Conservation (phyloP, 2,797 vertebrate species). For the Aldrovandia affinis region DNA sequence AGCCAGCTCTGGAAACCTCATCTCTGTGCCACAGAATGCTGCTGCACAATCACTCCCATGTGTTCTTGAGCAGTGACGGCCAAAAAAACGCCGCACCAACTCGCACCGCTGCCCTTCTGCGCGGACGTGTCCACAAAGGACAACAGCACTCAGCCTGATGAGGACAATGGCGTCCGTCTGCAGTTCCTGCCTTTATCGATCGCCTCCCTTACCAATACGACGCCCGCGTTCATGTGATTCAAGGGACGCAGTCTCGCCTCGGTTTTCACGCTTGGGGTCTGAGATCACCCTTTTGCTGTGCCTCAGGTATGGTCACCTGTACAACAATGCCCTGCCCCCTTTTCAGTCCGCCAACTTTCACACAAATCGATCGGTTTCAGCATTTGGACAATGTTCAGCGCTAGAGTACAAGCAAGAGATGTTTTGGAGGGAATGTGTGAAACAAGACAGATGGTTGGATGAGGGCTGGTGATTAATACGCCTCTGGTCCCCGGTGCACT, state of each 20-base stretch:
- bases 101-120: neutral
- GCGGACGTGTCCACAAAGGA: neutral
- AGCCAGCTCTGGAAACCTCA: slow-evolving; percentile 45
- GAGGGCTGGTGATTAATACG: neutral
- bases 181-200: neutral
- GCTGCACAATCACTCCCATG: slow-evolving; percentile 47
- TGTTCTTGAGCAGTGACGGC: slow-evolving; percentile 20
- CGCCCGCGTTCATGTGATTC: neutral
- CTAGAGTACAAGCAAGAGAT: neutral
- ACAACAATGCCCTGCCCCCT: neutral
- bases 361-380: neutral
- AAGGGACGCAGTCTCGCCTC: too few species aligned
- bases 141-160: neutral
- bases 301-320: neutral
- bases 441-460: neutral
- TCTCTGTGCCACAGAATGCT: slow-evolving; percentile 29
- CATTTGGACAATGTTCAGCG: neutral
- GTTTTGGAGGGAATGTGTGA: neutral
- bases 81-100: neutral
- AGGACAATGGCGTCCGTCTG: neutral
- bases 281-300: neutral
- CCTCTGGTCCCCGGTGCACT: neutral
- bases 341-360: neutral
- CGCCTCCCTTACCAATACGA: neutral
- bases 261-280: too few species aligned